phyloP scores from a whole-genome alignment of 2,113 vertebrate species.

The Ginglymostoma cirratum region DNA sequence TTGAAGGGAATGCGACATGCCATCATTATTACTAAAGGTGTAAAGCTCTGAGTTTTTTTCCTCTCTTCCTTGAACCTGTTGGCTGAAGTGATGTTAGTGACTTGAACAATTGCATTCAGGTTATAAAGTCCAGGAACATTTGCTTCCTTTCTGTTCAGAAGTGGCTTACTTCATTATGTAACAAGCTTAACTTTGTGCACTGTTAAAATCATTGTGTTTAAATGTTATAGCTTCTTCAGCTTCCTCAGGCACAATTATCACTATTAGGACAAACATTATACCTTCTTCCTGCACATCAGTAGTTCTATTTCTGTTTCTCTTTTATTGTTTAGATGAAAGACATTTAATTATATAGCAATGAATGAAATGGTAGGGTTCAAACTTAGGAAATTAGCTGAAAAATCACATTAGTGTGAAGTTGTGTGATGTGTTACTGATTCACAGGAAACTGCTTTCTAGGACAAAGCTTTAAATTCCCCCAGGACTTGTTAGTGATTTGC shows the following conservation, averaged over 20 bases:
- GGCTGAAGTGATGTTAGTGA: too few relatives aligned
- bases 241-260: background rate
- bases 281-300: background rate
- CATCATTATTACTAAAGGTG: slow-evolving; percentile 43
- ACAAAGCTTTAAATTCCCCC: slow-evolving; percentile 45
- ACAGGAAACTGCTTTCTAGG: slow-evolving; percentile 68
- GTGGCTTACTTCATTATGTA: background rate
- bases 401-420: slow-evolving; percentile 82
- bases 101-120: background rate
- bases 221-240: background rate
- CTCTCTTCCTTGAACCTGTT: background rate
- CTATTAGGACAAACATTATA: background rate
- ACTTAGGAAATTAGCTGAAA: slow-evolving; percentile 85
- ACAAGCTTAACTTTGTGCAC: background rate
- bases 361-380: slow-evolving; percentile 74
- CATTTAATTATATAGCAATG: slow-evolving; percentile 61
- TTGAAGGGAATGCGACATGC: slow-evolving; percentile 50
- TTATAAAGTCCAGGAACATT: background rate
- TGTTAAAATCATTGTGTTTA: background rate
- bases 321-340: slow-evolving; percentile 44
- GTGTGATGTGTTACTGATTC: slow-evolving; percentile 67
- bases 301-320: background rate
- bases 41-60: slow-evolving; percentile 41
- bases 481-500: background rate
- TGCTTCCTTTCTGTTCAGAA: background rate